Evolutionary conservation across 2,113 vertebrate species (phyloP).

Genomic region (Glareola pratincola): DNA sequence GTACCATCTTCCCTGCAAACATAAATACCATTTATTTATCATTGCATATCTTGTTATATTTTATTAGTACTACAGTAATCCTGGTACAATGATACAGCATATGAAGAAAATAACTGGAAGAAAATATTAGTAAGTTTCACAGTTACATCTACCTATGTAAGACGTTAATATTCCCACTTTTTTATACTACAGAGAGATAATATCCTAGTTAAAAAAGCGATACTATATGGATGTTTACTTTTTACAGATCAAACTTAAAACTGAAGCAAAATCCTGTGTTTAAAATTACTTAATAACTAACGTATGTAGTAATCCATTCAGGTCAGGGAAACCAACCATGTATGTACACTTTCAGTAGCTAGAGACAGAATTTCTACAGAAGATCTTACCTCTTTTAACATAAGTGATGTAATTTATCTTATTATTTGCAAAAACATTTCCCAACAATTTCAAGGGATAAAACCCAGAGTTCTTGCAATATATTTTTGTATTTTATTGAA

Average conservation of each 20-base stretch:
- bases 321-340: not conserved
- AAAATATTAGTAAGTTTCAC: not conserved
- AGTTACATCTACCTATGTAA: not conserved
- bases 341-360: not conserved
- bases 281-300: not conserved
- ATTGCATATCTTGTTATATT: not conserved
- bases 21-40: slow-evolving; percentile 33
- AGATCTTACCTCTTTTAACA: not conserved
- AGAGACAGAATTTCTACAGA: not conserved
- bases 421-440: not conserved
- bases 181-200: not conserved
- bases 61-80: not conserved
- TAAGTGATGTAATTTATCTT: not conserved
- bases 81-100: not conserved
- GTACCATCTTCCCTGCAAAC: slow-evolving; percentile 89
- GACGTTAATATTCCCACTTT: not conserved
- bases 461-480: not conserved
- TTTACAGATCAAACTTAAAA: not conserved
- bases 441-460: not conserved
- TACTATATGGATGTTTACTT: not conserved
- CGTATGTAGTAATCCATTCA: not conserved
- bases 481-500: not conserved
- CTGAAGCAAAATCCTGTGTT: not conserved
- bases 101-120: not conserved
- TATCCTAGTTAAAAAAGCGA: not conserved